These are phyloP conservation scores for Cheirogaleus medius DNA, from an alignment of 2,113 vertebrate species.

Conservation along the genomic window DNA sequence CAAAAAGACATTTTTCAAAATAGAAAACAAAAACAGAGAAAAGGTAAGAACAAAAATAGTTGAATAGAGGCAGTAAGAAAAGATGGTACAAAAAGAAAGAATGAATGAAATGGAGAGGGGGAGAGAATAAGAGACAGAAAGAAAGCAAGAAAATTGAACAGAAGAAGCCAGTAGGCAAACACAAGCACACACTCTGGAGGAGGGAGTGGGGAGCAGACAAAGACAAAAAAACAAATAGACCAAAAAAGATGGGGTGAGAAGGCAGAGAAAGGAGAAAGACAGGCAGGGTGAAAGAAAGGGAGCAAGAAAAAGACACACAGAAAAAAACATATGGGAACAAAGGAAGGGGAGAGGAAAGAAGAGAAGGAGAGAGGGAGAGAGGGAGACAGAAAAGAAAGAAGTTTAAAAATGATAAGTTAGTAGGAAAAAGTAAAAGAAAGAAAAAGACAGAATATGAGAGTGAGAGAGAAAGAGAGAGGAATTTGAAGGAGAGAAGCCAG, in stretches of 20 bases:
- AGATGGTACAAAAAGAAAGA: neutral
- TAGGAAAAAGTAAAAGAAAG: neutral
- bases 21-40: neutral
- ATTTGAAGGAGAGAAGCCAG: neutral
- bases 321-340: neutral
- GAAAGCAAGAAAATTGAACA: neutral
- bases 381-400: neutral
- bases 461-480: neutral
- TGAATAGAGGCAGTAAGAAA: neutral
- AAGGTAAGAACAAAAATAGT: neutral
- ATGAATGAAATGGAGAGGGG: neutral
- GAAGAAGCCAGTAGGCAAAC: neutral
- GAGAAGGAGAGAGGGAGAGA: neutral
- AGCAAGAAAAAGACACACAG: neutral
- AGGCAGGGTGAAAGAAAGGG: neutral
- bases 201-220: neutral
- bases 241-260: neutral
- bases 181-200: neutral
- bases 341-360: too few relatives aligned
- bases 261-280: neutral
- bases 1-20: neutral
- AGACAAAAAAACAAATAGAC: neutral
- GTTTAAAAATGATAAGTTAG: neutral
- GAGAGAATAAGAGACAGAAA: neutral
- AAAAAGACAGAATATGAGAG: neutral